phyloP scores from a whole-genome alignment of 2,888 invertebrate genomes.

The Orthosia gracilis region DNA sequence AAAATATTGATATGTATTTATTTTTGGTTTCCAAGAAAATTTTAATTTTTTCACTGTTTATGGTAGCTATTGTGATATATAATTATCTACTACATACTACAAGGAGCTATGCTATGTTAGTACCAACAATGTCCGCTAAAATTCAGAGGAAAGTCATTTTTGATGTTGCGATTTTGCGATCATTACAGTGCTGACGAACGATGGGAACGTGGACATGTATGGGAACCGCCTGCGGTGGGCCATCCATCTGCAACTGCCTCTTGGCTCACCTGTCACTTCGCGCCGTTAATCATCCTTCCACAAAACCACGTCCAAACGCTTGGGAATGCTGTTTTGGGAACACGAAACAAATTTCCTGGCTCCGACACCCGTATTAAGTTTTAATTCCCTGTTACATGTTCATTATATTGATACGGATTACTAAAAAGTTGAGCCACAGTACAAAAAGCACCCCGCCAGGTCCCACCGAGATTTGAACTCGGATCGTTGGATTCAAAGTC shows the following conservation, averaged over 20 bases:
- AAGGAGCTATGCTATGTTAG: background rate
- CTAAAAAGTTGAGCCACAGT: conserved; percentile 14
- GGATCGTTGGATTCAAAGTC: conserved; percentile 89
- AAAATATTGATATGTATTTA: too few relatives aligned
- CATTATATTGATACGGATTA: background rate
- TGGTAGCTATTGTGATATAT: background rate
- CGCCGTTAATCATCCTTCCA: conserved; percentile 78
- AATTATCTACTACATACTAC: background rate
- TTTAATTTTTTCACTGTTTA: too few relatives aligned
- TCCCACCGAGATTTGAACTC: conserved; percentile 88
- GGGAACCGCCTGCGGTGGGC: conserved; percentile 86
- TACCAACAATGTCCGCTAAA: conserved; percentile 12
- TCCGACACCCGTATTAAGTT: conserved; percentile 28
- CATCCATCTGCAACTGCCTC: conserved; percentile 74
- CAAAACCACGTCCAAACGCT: conserved; percentile 73
- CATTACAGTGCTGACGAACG: conserved; percentile 71
- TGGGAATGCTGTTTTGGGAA: conserved; percentile 70
- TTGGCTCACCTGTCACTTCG: conserved; percentile 75
- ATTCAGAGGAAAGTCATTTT: conserved; percentile 58
- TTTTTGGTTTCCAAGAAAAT: too few relatives aligned
- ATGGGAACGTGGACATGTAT: conserved; percentile 75
- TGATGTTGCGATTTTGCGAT: conserved; percentile 65
- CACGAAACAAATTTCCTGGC: conserved; percentile 42
- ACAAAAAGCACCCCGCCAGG: conserved; percentile 69
- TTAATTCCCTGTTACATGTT: conserved; percentile 27